phyloP scores from a whole-genome alignment of 2,113 vertebrate species.

The Corvus cornix region DNA sequence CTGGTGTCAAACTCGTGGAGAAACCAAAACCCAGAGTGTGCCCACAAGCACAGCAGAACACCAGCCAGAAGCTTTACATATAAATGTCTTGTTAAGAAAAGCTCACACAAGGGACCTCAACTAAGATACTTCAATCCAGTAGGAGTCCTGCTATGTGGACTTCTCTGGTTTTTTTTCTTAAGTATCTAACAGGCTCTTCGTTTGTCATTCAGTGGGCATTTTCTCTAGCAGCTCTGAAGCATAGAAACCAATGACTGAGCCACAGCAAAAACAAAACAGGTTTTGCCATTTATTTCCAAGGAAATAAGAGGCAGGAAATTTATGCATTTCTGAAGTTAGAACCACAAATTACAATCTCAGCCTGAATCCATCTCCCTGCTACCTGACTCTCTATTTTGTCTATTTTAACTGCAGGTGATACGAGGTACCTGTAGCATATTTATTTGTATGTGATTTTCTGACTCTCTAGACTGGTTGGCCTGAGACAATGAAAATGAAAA shows the following conservation, averaged over 20 bases:
- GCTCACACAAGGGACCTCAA: not conserved
- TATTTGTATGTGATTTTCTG: not conserved
- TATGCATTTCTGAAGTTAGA: not conserved
- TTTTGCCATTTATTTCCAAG: not conserved
- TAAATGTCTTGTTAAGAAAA: not conserved
- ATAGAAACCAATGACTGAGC: not conserved
- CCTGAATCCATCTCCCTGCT: not conserved
- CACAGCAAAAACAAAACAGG: not conserved
- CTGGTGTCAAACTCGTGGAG: accelerated
- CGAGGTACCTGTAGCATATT: not conserved
- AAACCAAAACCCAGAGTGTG: not conserved
- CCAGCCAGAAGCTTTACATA: not conserved
- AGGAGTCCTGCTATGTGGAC: not conserved
- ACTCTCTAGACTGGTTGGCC: not conserved
- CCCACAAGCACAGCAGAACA: not conserved
- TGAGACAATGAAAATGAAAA: not conserved
- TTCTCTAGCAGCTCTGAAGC: not conserved
- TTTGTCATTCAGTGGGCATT: not conserved
- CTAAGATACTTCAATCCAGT: not conserved
- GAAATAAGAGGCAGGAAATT: not conserved
- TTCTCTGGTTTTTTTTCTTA: not conserved
- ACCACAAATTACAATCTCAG: not conserved
- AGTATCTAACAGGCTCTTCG: not conserved
- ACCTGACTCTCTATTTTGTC: not conserved
- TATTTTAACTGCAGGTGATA: not conserved